Conservation (phyloP, 1,140 invertebrate species). For the Hyles euphorbiae region DNA sequence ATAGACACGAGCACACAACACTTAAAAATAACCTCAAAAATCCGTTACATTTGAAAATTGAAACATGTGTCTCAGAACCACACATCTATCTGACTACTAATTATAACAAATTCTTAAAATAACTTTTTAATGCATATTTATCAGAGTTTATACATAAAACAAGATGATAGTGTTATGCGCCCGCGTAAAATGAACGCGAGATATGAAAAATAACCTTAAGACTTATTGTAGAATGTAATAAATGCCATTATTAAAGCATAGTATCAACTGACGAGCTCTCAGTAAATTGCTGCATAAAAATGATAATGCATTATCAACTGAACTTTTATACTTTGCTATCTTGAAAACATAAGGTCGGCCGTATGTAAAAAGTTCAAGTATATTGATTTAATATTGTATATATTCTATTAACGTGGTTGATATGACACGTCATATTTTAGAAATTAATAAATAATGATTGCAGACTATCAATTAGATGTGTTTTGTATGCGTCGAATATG, state of each 20-base stretch:
- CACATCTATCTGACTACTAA: background rate
- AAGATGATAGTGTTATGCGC: background rate
- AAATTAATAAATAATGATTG: conserved; percentile 25
- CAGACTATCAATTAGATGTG: conserved; percentile 2
- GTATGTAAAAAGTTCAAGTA: conserved; percentile 28
- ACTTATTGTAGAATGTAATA: conserved; percentile 41
- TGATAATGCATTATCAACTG: conserved; percentile 37
- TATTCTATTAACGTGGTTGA: conserved; percentile 22
- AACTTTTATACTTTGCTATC: conserved; percentile 36
- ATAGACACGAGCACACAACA: too few relatives aligned
- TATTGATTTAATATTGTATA: conserved; percentile 39
- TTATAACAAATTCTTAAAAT: background rate
- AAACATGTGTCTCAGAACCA: too few relatives aligned
- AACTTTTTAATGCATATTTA: background rate
- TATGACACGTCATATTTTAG: conserved; percentile 19
- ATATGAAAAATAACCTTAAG: conserved; percentile 16
- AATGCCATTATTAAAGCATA: conserved; percentile 42
- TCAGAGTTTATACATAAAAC: too few relatives aligned
- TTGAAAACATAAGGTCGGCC: conserved; percentile 28
- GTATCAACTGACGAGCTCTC: conserved; percentile 14
- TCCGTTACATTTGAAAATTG: too few relatives aligned
- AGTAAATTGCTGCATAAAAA: conserved; percentile 32
- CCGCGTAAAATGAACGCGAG: conserved; percentile 19
- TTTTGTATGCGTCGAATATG: too few relatives aligned
- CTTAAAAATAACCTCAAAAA: too few relatives aligned